Percentiles rank a stretch among this genome's conserved stretches.
Evolutionary conservation across 1,140 invertebrate species (phyloP).

Genomic region (Ceratitis capitata): DNA sequence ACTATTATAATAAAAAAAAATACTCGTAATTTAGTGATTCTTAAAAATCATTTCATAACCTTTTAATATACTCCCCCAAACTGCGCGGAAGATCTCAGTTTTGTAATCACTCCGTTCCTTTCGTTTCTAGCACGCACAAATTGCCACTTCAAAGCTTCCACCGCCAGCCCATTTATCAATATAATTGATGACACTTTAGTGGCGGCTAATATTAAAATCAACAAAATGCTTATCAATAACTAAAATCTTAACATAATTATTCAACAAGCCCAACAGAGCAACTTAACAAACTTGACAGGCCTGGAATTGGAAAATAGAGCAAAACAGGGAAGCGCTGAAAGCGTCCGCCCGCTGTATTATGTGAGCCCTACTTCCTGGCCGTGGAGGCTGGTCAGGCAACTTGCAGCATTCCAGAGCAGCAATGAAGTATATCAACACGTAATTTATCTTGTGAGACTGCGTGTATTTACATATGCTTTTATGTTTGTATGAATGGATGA

Average conservation of each 20-base stretch:
- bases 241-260: constrained; percentile 45
- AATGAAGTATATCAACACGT: constrained; percentile 18
- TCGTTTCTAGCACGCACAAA: neutral
- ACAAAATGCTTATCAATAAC: constrained; percentile 46
- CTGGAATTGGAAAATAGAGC: neutral
- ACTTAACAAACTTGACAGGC: neutral
- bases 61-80: no score
- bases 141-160: neutral
- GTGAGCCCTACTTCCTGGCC: constrained; percentile 22
- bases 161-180: constrained; percentile 42
- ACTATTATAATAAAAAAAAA: no score
- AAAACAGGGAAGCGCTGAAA: neutral
- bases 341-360: neutral
- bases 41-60: no score
- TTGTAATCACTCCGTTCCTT: no score
- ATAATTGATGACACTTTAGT: constrained; percentile 46
- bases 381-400: neutral
- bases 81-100: no score
- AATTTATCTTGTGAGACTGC: constrained; percentile 29
- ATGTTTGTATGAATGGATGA: neutral
- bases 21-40: no score
- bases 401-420: constrained; percentile 14
- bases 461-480: neutral
- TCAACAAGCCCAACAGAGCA: constrained; percentile 37
- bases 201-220: constrained; percentile 43